Evolutionary conservation across 2,888 invertebrate species (phyloP).

Genomic region (Minunthozetes semirufus): DNA sequence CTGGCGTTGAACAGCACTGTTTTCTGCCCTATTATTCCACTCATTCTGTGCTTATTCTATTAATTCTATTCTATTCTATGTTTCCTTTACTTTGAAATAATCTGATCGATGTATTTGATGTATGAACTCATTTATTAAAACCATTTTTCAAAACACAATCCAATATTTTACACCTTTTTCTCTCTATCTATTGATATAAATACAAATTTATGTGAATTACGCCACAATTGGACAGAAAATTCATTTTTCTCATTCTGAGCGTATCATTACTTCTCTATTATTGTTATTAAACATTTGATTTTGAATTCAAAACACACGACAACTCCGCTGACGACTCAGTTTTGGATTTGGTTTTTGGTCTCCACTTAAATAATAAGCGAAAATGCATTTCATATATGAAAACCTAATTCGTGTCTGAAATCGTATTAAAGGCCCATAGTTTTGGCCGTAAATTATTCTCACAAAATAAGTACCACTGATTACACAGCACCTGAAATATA

Average conservation of each 20-base stretch:
- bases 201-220: no score
- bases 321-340: conserved; percentile 18
- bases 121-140: not conserved
- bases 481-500: not conserved
- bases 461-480: not conserved
- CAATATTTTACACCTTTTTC: conserved; percentile 17
- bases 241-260: conserved; percentile 1
- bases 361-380: not conserved
- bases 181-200: not conserved
- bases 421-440: not conserved
- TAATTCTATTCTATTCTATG: not conserved
- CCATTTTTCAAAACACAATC: not conserved
- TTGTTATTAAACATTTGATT: conserved; percentile 12
- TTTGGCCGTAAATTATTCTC: conserved; percentile 3
- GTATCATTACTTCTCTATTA: not conserved
- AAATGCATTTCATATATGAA: not conserved
- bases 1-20: not conserved
- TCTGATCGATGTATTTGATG: not conserved
- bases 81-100: not conserved
- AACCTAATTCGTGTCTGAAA: conserved; percentile 2
- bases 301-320: conserved; percentile 7
- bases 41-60: not conserved
- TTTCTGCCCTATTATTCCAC: not conserved
- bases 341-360: not conserved
- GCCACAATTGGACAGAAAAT: not conserved